Evolutionary conservation across 2,113 vertebrate species (phyloP), one percentile per base, ranked within the genome.

Genomic region (Ochotona princeps): DNA sequence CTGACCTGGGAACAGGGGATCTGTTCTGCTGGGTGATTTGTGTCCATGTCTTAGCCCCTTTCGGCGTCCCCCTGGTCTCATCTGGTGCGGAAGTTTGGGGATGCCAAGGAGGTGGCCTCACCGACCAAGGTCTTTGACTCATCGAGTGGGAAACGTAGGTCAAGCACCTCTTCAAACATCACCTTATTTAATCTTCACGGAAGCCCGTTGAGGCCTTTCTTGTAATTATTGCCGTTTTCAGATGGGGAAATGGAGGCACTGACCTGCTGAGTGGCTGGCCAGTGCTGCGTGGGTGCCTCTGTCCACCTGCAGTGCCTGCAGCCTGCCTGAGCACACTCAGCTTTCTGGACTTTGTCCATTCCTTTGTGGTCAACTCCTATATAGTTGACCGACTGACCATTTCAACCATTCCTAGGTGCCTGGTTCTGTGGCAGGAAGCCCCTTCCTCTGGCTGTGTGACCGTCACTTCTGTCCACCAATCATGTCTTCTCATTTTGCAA

Each of bases 181-280:
- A 49, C 35, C 54, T 80, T 94, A 69, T 90, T 93, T 83, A 93
- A 91, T 91, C 61, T 94, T 92, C 76, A 54, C 14, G 28, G 67
- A 49, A 44, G 26, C 80, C 79, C n/a, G 63, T 2, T 7, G 86
- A 92, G 38, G 38, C 21, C 12, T n/a, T 5, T 26, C 28, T 30
- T 83, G 10, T 60, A 26, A 92, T 86, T 75, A 35, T 44, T 65
- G 49, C 61, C 57, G 30, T 75, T 74, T 87, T n/a, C 7, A 69
- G 38, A 25, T 28, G 60, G 69, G 73, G 30, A 75, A 72, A 57
- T 38, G 21, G 38, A 94, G 94, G 81, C 49, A 85, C 32, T 66
- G 76, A 3, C 30, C 9, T 25, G 49, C 7, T 47, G 57, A n/a
- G 10, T 32, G 67, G 38, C 30, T 84, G 25, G 28, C 32, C 1